These are phyloP conservation scores for Irena cyanogastra DNA, from an alignment of 2,113 vertebrate genomes.

Conservation along the genomic window DNA sequence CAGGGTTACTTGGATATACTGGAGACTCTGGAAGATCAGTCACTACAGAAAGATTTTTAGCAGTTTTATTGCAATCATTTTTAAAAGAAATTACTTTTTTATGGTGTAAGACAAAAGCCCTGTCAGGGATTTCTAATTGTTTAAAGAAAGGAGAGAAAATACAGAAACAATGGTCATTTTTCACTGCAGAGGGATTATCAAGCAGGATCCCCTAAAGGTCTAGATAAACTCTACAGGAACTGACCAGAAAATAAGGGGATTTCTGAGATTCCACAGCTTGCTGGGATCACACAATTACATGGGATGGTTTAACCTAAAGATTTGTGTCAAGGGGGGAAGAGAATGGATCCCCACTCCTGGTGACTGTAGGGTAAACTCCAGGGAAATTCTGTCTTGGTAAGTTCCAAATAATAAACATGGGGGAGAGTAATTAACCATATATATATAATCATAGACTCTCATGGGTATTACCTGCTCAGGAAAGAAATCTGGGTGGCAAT, in stretches of 20 bases:
- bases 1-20: background rate
- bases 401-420: background rate
- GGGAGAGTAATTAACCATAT: background rate
- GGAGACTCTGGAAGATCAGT: background rate
- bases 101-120: background rate
- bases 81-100: background rate
- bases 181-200: background rate
- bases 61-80: background rate
- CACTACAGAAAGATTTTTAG: background rate
- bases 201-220: background rate
- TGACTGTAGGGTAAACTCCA: background rate
- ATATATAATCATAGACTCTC: background rate
- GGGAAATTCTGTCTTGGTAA: background rate
- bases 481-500: background rate
- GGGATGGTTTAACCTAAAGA: background rate
- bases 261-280: background rate
- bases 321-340: background rate
- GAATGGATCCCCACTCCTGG: background rate
- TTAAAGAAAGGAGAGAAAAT: background rate
- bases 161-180: background rate
- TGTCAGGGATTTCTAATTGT: background rate
- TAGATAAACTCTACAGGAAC: background rate
- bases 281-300: fast-evolving
- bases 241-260: background rate
- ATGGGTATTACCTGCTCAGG: background rate